A percentile compares a stretch with the other conserved stretches of the same genome.
phyloP scores from a whole-genome alignment of 2,888 invertebrate genomes.

The Polydrusus pterygomalis region DNA sequence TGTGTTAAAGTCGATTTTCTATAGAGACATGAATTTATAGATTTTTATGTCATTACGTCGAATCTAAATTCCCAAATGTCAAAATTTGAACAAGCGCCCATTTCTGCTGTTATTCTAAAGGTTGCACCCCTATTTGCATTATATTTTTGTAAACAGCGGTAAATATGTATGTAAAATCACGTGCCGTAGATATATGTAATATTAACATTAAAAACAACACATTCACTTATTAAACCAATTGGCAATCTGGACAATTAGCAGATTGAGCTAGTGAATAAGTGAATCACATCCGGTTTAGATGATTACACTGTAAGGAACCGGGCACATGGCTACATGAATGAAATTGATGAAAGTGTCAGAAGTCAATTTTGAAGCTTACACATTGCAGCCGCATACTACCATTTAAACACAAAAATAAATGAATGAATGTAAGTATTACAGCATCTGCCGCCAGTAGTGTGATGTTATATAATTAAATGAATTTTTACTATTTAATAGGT shows the following conservation, averaged over 20 bases:
- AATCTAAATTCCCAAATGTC: too few relatives aligned
- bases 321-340: slow-evolving; percentile 41
- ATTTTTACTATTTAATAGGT: background rate
- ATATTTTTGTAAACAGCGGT: too few relatives aligned
- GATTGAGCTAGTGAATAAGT: slow-evolving; percentile 44
- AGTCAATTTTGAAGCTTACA: slow-evolving; percentile 33
- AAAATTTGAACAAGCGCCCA: too few relatives aligned
- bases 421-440: slow-evolving; percentile 21
- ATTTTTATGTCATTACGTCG: too few relatives aligned
- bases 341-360: slow-evolving; percentile 41
- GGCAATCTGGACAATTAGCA: slow-evolving; percentile 46
- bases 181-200: background rate
- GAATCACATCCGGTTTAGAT: slow-evolving; percentile 48
- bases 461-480: background rate
- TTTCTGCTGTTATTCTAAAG: too few relatives aligned
- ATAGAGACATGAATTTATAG: too few relatives aligned
- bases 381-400: slow-evolving; percentile 12
- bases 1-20: too few relatives aligned
- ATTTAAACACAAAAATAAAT: slow-evolving; percentile 18
- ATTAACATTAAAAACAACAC: slow-evolving; percentile 8
- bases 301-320: slow-evolving; percentile 24
- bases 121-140: too few relatives aligned
- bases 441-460: background rate
- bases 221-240: slow-evolving; percentile 34
- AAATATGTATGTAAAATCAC: too few relatives aligned